Evolutionary conservation across 2,113 vertebrate genomes (phyloP).

Genomic region (Mionectes macconnelli): DNA sequence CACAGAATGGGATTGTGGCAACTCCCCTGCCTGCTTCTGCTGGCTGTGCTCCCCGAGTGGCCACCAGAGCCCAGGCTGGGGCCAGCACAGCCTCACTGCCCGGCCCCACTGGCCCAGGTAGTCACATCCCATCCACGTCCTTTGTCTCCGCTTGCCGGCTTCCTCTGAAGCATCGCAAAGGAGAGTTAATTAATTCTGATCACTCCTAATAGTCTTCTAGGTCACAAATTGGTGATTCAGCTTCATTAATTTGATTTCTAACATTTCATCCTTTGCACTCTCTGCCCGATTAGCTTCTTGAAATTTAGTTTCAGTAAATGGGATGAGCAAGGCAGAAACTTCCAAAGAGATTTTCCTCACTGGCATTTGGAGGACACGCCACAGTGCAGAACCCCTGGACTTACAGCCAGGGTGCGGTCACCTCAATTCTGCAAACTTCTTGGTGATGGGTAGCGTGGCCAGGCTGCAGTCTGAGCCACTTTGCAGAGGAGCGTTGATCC

Average conservation of each 20-base stretch:
- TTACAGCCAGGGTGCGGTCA: neutral
- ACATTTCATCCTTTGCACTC: slow-evolving; percentile 71
- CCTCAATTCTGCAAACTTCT: neutral
- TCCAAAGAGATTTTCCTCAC: slow-evolving; percentile 71
- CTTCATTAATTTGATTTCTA: slow-evolving; percentile 75
- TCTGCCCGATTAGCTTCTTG: slow-evolving; percentile 73
- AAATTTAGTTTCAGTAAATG: slow-evolving; percentile 72
- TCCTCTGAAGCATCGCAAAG: slow-evolving; percentile 33
- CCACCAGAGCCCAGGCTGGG: neutral
- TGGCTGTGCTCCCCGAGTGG: neutral
- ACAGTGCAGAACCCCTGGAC: neutral
- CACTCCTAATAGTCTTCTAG: slow-evolving; percentile 67
- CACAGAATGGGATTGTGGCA: neutral
- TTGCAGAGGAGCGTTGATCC: neutral
- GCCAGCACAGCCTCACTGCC: neutral
- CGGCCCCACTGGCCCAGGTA: neutral
- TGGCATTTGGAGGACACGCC: neutral
- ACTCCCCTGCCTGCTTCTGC: neutral
- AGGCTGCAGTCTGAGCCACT: neutral
- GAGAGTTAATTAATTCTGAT: slow-evolving; percentile 72
- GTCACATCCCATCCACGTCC: slow-evolving; percentile 44
- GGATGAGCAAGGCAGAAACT: slow-evolving; percentile 70
- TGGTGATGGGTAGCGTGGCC: neutral
- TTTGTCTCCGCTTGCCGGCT: neutral
- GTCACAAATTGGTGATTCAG: slow-evolving; percentile 69